A percentile compares a stretch with the other conserved stretches of the same genome.
Evolutionary conservation across 2,888 invertebrate species (phyloP).

Genomic region (Lottia scabra): DNA sequence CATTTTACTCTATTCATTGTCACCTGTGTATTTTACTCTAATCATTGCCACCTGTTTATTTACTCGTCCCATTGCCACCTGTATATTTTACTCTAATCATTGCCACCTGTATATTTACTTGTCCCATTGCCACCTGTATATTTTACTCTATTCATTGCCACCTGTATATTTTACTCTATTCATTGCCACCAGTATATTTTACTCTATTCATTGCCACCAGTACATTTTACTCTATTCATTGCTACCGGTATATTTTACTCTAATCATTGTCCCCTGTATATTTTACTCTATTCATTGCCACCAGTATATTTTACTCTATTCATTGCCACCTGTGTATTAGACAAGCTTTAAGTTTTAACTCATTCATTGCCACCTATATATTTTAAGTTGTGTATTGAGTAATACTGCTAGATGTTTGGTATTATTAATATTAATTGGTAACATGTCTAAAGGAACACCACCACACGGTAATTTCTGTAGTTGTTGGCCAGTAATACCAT

Average conservation of each 20-base stretch:
- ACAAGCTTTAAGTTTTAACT: too few relatives aligned
- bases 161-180: constrained; percentile 39
- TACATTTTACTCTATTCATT: constrained; percentile 34
- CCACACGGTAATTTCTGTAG: constrained; percentile 48
- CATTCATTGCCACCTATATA: constrained; percentile 44
- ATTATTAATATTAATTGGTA: constrained; percentile 47
- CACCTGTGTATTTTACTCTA: constrained; percentile 44
- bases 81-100: constrained; percentile 33
- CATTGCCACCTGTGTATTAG: constrained; percentile 46
- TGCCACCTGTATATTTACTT: constrained; percentile 50
- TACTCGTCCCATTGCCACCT: constrained; percentile 46
- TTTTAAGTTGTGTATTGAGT: constrained; percentile 55
- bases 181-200: constrained; percentile 47
- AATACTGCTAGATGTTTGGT: constrained; percentile 50
- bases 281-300: constrained; percentile 31
- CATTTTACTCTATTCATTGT: constrained; percentile 33
- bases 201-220: constrained; percentile 37
- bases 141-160: constrained; percentile 29
- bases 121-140: too few relatives aligned
- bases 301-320: constrained; percentile 39
- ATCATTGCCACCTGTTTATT: too few relatives aligned
- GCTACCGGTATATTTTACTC: constrained; percentile 49
- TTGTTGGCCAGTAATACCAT: constrained; percentile 50
- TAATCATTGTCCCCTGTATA: too few relatives aligned
- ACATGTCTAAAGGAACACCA: constrained; percentile 54